A percentile compares a stretch with the other conserved stretches of the same genome.
Evolutionary conservation across 2,888 invertebrate species (phyloP).

Genomic region (Luperina testacea): DNA sequence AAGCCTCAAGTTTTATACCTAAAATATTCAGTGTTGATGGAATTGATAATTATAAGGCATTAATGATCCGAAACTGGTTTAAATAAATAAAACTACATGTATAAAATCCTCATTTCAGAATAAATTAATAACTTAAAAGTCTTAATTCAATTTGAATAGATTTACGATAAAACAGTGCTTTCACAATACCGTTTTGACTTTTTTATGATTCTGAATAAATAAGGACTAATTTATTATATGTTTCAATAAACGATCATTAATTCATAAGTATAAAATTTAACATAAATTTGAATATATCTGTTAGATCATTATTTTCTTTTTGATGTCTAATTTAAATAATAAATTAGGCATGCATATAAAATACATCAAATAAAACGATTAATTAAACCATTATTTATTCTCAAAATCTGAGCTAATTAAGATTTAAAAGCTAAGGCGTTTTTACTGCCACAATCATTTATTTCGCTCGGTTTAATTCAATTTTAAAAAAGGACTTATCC

Average conservation of each 20-base stretch:
- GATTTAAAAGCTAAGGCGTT: background rate
- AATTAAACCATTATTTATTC: conserved; percentile 47
- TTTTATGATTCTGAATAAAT: conserved; percentile 48
- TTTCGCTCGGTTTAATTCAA: background rate
- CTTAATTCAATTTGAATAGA: conserved; percentile 52
- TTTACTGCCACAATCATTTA: conserved; percentile 16
- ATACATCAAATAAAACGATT: conserved; percentile 46
- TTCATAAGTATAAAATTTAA: conserved; percentile 66
- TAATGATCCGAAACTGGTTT: conserved; percentile 37
- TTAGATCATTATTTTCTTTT: conserved; percentile 52
- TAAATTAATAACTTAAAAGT: conserved; percentile 48
- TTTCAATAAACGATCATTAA: conserved; percentile 66
- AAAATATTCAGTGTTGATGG: conserved; percentile 38
- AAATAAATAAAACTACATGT: conserved; percentile 20
- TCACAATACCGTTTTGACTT: conserved; percentile 39
- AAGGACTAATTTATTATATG: conserved; percentile 67
- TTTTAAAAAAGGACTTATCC: background rate
- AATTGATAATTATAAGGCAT: conserved; percentile 33
- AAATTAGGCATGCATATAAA: conserved; percentile 44
- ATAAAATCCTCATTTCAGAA: conserved; percentile 38
- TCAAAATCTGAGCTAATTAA: conserved; percentile 19
- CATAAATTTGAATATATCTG: conserved; percentile 72
- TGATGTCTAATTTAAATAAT: conserved; percentile 54
- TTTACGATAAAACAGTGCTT: conserved; percentile 43
- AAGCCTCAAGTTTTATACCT: conserved; percentile 19